These are phyloP conservation scores for Cantharis lateralis DNA, from an alignment of 2,888 invertebrate genomes.

Conservation along the genomic window DNA sequence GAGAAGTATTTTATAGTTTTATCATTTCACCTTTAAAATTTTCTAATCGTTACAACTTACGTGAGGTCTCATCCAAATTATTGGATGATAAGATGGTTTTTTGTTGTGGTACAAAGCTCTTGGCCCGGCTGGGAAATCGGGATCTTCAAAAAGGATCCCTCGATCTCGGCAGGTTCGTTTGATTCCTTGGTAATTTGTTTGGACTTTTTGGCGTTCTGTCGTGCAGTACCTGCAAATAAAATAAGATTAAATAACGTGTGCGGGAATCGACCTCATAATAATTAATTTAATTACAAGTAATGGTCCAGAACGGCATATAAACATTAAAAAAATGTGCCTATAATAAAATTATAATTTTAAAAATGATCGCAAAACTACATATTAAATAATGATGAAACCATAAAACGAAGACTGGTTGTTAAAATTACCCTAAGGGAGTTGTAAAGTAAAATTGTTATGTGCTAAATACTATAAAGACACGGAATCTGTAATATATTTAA, in stretches of 20 bases:
- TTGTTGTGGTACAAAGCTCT: slow-evolving; percentile 62
- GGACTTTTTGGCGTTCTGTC: slow-evolving; percentile 53
- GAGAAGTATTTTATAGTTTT: background rate
- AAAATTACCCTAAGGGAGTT: background rate
- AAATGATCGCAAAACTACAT: background rate
- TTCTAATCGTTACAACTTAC: slow-evolving; percentile 57
- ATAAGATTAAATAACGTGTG: too few relatives aligned
- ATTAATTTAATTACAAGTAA: background rate
- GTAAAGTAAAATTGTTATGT: background rate
- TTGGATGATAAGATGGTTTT: slow-evolving; percentile 61
- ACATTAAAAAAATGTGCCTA: background rate
- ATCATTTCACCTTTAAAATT: background rate
- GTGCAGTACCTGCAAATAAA: slow-evolving; percentile 58
- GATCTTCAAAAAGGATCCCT: slow-evolving; percentile 65
- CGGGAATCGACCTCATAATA: background rate
- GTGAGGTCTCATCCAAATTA: slow-evolving; percentile 70
- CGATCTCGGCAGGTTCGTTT: slow-evolving; percentile 61
- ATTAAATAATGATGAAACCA: background rate
- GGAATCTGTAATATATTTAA: background rate
- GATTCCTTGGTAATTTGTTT: slow-evolving; percentile 59
- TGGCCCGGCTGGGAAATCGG: slow-evolving; percentile 63
- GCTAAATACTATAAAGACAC: background rate
- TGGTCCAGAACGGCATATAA: background rate
- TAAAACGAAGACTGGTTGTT: background rate
- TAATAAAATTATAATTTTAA: background rate